phyloP scores from a whole-genome alignment of 2,888 invertebrate species.

The Zhuqinia jingwanae region DNA sequence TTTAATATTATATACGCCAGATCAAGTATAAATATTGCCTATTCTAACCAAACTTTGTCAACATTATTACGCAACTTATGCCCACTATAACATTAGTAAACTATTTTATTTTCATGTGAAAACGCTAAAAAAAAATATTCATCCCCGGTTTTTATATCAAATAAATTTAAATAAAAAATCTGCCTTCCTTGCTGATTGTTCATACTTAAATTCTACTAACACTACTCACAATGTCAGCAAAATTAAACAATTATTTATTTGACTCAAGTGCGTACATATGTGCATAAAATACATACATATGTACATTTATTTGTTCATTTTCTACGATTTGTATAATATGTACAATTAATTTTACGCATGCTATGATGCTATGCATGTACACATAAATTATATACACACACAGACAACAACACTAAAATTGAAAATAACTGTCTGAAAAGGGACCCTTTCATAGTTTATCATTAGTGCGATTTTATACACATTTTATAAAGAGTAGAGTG shows the following conservation, averaged over 20 bases:
- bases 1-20: not conserved
- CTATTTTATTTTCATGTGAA: too few species aligned
- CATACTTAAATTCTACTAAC: too few species aligned
- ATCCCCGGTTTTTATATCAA: not conserved
- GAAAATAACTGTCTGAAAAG: constrained; percentile 9
- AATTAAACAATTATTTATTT: constrained; percentile 21
- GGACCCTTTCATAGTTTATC: not conserved
- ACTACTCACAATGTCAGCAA: constrained; percentile 25
- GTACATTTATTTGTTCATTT: too few species aligned
- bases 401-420: not conserved
- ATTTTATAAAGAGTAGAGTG: not conserved
- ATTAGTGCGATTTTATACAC: not conserved
- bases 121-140: too few species aligned
- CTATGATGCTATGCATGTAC: too few species aligned
- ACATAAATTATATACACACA: too few species aligned
- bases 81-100: too few species aligned
- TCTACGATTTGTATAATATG: too few species aligned
- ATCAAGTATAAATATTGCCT: not conserved
- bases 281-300: too few species aligned
- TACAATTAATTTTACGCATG: not conserved
- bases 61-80: not conserved
- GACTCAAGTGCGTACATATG: constrained; percentile 2
- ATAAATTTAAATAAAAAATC: constrained; percentile 26
- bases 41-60: not conserved
- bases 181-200: not conserved